Percentiles rank a stretch among this genome's conserved stretches.
Conservation (phyloP, 2,888 invertebrate genomes). For the Pachydiplax longipennis region DNA sequence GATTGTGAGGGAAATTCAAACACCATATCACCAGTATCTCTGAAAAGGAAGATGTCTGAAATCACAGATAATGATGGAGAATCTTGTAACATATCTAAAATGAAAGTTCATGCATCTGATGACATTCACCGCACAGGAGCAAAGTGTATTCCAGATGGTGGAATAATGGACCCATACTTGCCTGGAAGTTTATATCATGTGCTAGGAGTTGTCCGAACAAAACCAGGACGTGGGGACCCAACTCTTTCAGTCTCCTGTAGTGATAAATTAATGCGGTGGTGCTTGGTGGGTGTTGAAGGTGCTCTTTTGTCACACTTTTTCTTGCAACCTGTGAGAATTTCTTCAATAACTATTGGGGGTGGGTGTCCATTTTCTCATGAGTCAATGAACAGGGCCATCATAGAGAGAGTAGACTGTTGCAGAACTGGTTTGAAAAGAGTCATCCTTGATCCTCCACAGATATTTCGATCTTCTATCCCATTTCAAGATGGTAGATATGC, state of each 20-base stretch:
- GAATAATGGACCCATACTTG: conserved; percentile 66
- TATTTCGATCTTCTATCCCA: conserved; percentile 52
- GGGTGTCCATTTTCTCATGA: conserved; percentile 69
- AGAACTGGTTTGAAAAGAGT: conserved; percentile 53
- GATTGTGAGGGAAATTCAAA: not conserved
- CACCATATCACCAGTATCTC: not conserved
- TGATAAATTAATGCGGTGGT: conserved; percentile 93
- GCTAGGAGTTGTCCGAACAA: conserved; percentile 78
- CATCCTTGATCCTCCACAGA: conserved; percentile 50
- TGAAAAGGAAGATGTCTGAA: conserved; percentile 15
- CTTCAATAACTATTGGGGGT: conserved; percentile 74
- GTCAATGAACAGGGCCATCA: conserved; percentile 66
- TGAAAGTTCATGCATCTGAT: conserved; percentile 48
- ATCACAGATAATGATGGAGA: not conserved
- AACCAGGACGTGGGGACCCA: conserved; percentile 89
- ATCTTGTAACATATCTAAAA: not conserved
- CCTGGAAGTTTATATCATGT: conserved; percentile 72
- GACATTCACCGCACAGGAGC: conserved; percentile 85
- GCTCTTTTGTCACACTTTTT: conserved; percentile 76
- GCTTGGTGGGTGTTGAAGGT: conserved; percentile 77
- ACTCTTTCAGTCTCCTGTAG: conserved; percentile 92
- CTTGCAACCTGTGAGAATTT: conserved; percentile 71
- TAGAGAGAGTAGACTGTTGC: conserved; percentile 55
- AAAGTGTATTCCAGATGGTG: conserved; percentile 71
- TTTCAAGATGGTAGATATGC: conserved; percentile 53